Base-by-base conservation (phyloP, 2,888 invertebrate species). In the Meiosimyza platycephala region DNA sequence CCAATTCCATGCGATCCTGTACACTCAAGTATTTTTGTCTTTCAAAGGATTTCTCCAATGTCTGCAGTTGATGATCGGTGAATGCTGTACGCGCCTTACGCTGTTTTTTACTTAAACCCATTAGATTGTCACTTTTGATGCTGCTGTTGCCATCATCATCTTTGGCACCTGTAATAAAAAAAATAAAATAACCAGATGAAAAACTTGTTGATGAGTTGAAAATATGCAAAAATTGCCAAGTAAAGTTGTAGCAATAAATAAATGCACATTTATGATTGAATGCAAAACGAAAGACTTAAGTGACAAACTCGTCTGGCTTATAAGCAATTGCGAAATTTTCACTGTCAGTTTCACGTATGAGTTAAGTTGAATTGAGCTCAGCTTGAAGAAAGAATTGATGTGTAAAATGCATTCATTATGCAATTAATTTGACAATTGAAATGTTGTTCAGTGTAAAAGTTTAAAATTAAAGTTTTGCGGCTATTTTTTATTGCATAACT, bases 1-100 rank as follows among this genome's bases (percentile, higher is more conserved):
- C 99, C 83, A 99, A 89, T 89, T 99, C 99, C 97, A 99, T 97
- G 81, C 99, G 91, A 87, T 99, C 98, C 87, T 98, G 98, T 40
- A 97, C 97, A 86, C 95, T 96, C 78, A 97, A 91, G 89, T 97
- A 98, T 88, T 98, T 98, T 88, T 98, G 98, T 78, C 96, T 89
- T 88, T 98, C 98, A 88, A 99, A 99, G 81, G 95, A 96, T 88
- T 97, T 97, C 89, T 99, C 98, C 85, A 99, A 88, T 40, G 97
- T 97, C 86, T 96, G 96, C 76, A 98, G 91, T 88, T 99, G 98
- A 87, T 98, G 95, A 89, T 99, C 99, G 48, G 99, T 99, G 90
- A 99, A 99, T 63, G 99, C 99, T 33, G 98, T 98, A 74, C 98
- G 89, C 63, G 98, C 98, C 89, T 98, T 98, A 76, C 98, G 89